These are phyloP conservation scores for Montifringilla adamsi DNA, from an alignment of 2,113 vertebrate species.

Conservation along the genomic window DNA sequence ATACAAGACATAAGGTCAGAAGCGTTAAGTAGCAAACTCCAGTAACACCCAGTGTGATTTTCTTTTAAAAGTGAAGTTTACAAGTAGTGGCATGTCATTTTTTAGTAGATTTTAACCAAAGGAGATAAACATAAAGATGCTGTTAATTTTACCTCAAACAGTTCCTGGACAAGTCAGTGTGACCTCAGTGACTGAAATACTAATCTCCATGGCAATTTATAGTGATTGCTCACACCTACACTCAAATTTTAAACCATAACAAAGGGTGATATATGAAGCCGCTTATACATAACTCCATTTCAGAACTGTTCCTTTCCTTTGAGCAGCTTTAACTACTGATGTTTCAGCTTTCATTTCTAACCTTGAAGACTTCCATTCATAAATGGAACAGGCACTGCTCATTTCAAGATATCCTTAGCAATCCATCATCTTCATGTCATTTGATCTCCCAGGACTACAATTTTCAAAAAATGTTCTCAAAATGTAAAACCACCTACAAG, in stretches of 20 bases:
- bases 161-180: not conserved
- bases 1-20: not conserved
- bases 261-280: not conserved
- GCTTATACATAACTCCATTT: not conserved
- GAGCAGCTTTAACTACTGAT: not conserved
- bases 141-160: not conserved
- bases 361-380: conserved; percentile 2
- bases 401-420: conserved; percentile 37
- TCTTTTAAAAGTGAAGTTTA: not conserved
- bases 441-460: conserved; percentile 28
- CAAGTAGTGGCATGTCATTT: not conserved
- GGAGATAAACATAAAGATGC: not conserved
- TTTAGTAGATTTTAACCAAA: not conserved
- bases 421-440: conserved; percentile 40
- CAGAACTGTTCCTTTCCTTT: not conserved
- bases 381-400: conserved; percentile 21
- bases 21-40: conserved; percentile 9
- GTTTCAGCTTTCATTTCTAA: not conserved
- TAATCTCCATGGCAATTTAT: not conserved
- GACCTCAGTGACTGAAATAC: not conserved
- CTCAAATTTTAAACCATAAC: not conserved
- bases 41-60: not conserved
- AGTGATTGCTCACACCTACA: not conserved
- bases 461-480: not conserved
- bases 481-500: not conserved